Evolutionary conservation across 64 coral and sea anemone species (phyloP), one percentile per base, ranked within the genome.

Genomic region (Montipora capricornis): DNA sequence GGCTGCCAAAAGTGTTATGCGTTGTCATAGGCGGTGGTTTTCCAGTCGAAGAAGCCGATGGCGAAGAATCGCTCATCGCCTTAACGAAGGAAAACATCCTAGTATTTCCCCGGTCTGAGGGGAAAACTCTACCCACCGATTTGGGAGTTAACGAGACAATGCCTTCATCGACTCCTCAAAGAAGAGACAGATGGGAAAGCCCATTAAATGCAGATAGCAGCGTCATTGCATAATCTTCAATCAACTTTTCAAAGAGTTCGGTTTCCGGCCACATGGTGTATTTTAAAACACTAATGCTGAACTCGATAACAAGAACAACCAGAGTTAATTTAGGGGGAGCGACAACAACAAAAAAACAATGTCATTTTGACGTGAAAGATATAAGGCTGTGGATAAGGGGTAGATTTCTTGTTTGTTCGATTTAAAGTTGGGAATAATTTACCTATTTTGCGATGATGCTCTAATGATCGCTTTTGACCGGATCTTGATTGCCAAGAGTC

Each of bases 1-100:
- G 59, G 80, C 95, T 94, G 37, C 88, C 89, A 90, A 99, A 93
- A 51, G 98, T 96, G 75, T 93, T 76, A 73, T 93, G 76, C 1
- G 83, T 77, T 75, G 77, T 77, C 0, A 88, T 77, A 8, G 85
- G 76, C 16, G 83, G 83, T 10, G 92, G 92, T 81, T 82, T 81
- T n/a, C 87, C 92, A 15, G 76, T 87, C 16, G 77, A 82, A n/a
- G 92, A 93, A 26, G 87, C 92, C 11, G 92, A 61, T 15, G 92
- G 69, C 4, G 84, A 70, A 6, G 76, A 70, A 51, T 87, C 83
- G 26, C 88, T 84, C 73, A 80, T 88, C 13, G 29, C 61, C 78
- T 93, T 93, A 16, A 45, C 58, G 51, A 88, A 93, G 29, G 49
- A 87, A 81, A 88, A 93, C 92, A 93, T 93, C n/a, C 44, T 20